These are phyloP conservation scores for Cisticola juncidis DNA, from an alignment of 2,113 vertebrate genomes.

Conservation along the genomic window DNA sequence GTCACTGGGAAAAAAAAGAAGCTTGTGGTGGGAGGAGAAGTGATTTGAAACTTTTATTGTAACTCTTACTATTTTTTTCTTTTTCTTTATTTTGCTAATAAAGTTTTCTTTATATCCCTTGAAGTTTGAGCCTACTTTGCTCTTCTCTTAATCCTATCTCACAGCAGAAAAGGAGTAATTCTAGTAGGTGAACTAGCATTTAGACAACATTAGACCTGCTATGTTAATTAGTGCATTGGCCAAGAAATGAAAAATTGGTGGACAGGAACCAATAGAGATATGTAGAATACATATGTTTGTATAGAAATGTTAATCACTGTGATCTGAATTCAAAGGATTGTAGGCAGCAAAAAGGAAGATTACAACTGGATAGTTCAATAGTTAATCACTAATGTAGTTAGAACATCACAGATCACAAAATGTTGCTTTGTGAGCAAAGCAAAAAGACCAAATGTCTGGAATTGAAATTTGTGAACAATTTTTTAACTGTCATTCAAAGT, in stretches of 20 bases:
- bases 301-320: not conserved
- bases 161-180: not conserved
- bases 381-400: not conserved
- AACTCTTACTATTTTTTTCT: not conserved
- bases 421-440: not conserved
- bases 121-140: not conserved
- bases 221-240: not conserved
- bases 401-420: not conserved
- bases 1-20: not conserved
- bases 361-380: not conserved
- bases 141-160: not conserved
- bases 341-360: rapidly evolving
- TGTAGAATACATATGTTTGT: rapidly evolving
- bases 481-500: not conserved
- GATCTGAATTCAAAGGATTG: not conserved
- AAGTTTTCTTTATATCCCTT: not conserved
- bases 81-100: not conserved
- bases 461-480: not conserved
- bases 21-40: not conserved
- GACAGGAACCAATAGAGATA: not conserved
- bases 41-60: not conserved
- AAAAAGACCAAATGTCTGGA: not conserved
- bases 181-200: not conserved
- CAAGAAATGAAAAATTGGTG: not conserved
- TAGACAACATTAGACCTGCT: not conserved